Evolutionary conservation across 2,888 invertebrate genomes (phyloP).

Genomic region (Smittia sp.): DNA sequence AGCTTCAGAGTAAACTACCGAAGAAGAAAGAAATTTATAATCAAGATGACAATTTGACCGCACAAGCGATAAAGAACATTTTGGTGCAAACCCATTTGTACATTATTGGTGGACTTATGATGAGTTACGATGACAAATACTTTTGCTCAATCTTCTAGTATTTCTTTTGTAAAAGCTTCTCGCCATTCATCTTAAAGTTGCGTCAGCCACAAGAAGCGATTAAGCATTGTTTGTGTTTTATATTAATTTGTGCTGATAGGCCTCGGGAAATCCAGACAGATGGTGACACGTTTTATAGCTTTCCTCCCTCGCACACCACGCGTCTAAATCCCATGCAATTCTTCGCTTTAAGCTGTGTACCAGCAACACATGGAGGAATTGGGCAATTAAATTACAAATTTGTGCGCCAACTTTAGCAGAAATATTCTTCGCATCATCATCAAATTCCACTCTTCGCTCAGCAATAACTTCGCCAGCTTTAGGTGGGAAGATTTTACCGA

Average conservation of each 20-base stretch:
- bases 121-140: constrained; percentile 6
- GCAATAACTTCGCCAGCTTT: not conserved
- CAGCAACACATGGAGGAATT: constrained; percentile 17
- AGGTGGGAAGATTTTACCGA: not conserved
- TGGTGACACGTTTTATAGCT: constrained; percentile 15
- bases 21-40: not conserved
- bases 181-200: not conserved
- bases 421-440: constrained; percentile 22
- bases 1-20: not conserved
- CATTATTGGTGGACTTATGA: not conserved
- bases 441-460: not conserved
- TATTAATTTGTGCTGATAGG: not conserved
- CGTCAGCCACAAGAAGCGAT: not conserved
- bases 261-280: constrained; percentile 4
- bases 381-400: constrained; percentile 29
- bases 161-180: not conserved
- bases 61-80: constrained; percentile 7
- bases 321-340: not conserved
- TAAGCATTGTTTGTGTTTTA: constrained; percentile 4
- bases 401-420: not conserved
- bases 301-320: not conserved
- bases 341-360: not conserved
- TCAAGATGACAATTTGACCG: not conserved
- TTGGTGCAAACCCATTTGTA: not conserved
- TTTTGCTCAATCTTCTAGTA: not conserved